These are phyloP conservation scores for Orchesella cincta DNA, from an alignment of 1,140 invertebrate genomes.

Conservation along the genomic window DNA sequence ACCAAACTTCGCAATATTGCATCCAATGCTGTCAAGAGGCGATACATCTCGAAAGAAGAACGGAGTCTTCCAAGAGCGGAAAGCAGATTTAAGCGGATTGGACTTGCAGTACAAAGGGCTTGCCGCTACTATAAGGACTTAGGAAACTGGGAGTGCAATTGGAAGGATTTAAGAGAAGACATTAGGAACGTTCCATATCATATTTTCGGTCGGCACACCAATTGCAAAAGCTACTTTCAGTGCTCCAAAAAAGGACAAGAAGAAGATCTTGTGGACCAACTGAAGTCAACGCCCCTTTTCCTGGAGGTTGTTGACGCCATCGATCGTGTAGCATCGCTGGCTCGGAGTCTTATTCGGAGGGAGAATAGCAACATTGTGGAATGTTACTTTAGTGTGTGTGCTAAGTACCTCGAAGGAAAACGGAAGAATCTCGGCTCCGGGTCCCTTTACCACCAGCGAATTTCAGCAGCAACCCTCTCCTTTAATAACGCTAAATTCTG, in stretches of 20 bases:
- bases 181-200: conserved; percentile 47
- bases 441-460: not conserved
- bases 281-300: not conserved
- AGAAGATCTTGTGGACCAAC: not conserved
- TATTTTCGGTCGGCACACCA: conserved; percentile 49
- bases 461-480: not conserved
- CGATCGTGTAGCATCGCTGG: not conserved
- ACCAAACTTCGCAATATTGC: not conserved
- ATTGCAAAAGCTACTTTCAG: conserved; percentile 20
- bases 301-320: not conserved
- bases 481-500: not conserved
- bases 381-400: not conserved
- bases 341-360: conserved; percentile 5
- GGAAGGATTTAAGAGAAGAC: conserved; percentile 39
- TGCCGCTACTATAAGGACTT: not conserved
- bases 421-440: not conserved
- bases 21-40: not conserved
- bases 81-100: not conserved
- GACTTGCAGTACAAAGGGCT: not conserved
- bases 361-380: conserved; percentile 27
- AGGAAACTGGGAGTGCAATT: not conserved
- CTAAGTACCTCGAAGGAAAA: conserved; percentile 30
- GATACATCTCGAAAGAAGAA: not conserved
- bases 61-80: not conserved
- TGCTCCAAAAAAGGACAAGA: not conserved